Conservation (phyloP, 2,113 vertebrate genomes). For the Pogona vitticeps region DNA sequence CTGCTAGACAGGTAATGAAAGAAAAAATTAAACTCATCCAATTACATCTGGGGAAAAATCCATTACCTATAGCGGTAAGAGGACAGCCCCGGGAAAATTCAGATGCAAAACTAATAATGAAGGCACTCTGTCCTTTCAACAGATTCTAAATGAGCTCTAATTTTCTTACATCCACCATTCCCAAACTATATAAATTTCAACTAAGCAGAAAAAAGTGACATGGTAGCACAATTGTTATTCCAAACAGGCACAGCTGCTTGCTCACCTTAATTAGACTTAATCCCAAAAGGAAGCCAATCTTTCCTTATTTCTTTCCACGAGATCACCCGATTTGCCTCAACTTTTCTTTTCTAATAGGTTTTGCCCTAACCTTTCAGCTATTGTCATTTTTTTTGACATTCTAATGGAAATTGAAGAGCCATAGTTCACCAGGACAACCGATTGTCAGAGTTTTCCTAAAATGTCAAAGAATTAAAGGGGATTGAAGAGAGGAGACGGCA, state of each 20-base stretch:
- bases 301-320: constrained; percentile 81
- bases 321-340: constrained; percentile 83
- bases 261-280: constrained; percentile 88
- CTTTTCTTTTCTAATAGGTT: constrained; percentile 85
- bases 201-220: constrained; percentile 89
- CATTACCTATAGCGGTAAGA: constrained; percentile 86
- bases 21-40: constrained; percentile 90
- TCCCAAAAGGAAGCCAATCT: constrained; percentile 84
- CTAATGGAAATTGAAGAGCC: constrained; percentile 73
- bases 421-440: constrained; percentile 59
- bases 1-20: constrained; percentile 87
- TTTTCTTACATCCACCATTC: constrained; percentile 86
- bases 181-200: constrained; percentile 90
- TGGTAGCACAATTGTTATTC: constrained; percentile 88
- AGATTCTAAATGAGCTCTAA: constrained; percentile 89
- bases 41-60: constrained; percentile 88
- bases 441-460: constrained; percentile 44
- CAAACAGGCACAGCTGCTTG: constrained; percentile 85
- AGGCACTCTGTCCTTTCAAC: constrained; percentile 86
- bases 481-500: constrained; percentile 33
- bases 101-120: constrained; percentile 90
- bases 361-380: constrained; percentile 82
- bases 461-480: constrained; percentile 61
- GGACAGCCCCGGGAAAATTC: constrained; percentile 88
- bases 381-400: constrained; percentile 76